Percentiles rank a stretch among this genome's conserved stretches.
phyloP scores from a whole-genome alignment of 2,888 invertebrate genomes.

The Sminthurinus aureus region DNA sequence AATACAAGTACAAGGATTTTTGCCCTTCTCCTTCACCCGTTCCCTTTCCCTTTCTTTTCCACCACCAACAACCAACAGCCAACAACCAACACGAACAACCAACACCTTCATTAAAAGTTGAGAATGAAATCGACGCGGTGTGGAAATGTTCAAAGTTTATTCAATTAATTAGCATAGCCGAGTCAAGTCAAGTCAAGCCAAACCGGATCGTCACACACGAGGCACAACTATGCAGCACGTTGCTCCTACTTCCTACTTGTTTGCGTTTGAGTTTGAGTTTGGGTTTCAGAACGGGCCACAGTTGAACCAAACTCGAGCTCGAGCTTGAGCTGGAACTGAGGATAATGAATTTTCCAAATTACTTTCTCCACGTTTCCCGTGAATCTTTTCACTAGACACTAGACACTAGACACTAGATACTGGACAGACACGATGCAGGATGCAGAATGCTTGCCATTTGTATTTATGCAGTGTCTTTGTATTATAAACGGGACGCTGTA shows the following conservation, averaged over 20 bases:
- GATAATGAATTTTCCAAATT: neutral
- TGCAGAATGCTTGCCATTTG: too few species aligned
- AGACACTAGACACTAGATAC: too few species aligned
- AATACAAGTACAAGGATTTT: neutral
- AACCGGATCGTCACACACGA: too few species aligned
- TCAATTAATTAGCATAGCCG: conserved; percentile 48
- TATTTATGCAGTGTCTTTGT: too few species aligned
- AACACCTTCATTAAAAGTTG: conserved; percentile 47
- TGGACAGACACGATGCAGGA: too few species aligned
- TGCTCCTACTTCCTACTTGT: neutral
- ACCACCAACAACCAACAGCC: too few species aligned
- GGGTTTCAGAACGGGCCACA: too few species aligned
- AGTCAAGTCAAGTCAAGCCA: neutral
- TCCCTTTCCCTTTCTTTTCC: neutral
- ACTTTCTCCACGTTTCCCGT: neutral
- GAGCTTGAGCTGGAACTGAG: neutral
- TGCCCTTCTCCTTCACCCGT: neutral
- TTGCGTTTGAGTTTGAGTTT: too few species aligned
- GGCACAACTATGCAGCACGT: neutral
- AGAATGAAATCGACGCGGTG: conserved; percentile 27
- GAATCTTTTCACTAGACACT: too few species aligned
- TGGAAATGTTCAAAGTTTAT: conserved; percentile 44
- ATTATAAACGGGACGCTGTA: too few species aligned
- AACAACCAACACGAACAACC: too few species aligned
- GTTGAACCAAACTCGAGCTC: too few species aligned